phyloP scores from a whole-genome alignment of 2,797 vertebrate genomes.

The Ctenosaura bakeri region DNA sequence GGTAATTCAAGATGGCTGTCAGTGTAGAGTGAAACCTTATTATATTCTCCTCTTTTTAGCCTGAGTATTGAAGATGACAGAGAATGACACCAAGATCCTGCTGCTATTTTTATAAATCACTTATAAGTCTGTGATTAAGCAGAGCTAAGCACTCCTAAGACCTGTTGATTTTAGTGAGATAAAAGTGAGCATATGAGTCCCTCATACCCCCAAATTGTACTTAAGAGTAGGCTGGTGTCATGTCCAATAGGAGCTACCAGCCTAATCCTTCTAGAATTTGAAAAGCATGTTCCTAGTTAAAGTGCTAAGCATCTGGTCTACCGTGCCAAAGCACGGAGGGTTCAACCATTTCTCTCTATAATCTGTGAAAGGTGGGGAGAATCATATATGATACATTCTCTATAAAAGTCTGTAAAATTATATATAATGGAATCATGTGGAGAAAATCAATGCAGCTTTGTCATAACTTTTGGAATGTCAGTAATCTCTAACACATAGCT shows the following conservation, averaged over 20 bases:
- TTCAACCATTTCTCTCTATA: neutral
- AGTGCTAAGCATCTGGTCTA: neutral
- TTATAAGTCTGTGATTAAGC: neutral
- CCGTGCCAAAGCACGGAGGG: neutral
- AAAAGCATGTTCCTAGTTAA: slow-evolving; percentile 3
- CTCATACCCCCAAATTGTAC: neutral
- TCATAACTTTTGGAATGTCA: neutral
- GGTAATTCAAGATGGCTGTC: neutral
- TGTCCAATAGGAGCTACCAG: neutral
- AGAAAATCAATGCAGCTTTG: neutral
- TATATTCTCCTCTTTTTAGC: neutral
- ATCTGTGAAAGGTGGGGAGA: neutral
- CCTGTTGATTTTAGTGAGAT: slow-evolving; percentile 5
- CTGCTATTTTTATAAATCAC: slow-evolving; percentile 24
- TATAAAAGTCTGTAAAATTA: neutral
- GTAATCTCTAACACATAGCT: neutral
- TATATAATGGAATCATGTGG: neutral
- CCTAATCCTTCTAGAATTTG: neutral
- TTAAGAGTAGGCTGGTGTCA: neutral
- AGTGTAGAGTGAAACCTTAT: neutral
- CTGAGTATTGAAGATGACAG: slow-evolving; percentile 2
- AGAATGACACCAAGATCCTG: neutral
- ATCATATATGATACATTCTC: neutral
- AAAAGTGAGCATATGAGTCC: neutral
- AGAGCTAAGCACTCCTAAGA: neutral